Evolutionary conservation across 1,140 invertebrate genomes (phyloP), one percentile per base, ranked within the genome.

Genomic region (Papilio polyxenes): DNA sequence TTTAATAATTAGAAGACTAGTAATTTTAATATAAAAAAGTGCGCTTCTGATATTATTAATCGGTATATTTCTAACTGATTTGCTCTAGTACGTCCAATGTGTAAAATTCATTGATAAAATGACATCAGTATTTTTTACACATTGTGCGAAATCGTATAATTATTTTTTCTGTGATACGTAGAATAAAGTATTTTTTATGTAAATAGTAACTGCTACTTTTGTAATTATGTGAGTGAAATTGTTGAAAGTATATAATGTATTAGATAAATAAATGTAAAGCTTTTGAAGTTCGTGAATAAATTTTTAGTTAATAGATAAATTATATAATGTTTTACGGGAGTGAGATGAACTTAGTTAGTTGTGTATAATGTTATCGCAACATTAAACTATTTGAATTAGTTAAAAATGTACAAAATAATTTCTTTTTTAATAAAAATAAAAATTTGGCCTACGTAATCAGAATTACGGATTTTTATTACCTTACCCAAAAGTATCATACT

Each of bases 151-250:
- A 86, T 62, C 86, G 88, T 90, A 89, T 90, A 93, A 92, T 93
- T 93, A 92, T 93, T 92, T 93, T 92, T 93, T 93, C 92, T 94
- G 92, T 94, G 92, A 94, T 94, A 94, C 89, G 89, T 93, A 94
- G 91, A 91, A 82, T 92, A 93, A 94, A 87, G 83, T 89, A 88
- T 90, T 90, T 89, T 44, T 89, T 93, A 69, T 69, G 90, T 93
- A 92, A 88, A 92, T 92, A 93, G 56, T 82, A 84, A 85, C 74
- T 72, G 87, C 85, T 89, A 85, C 86, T 85, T 85, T 86, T 65
- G 72, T 75, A 75, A 87, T 31, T 31, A 86, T 82, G 56, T 86
- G 85, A 87, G 83, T 88, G 86, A 89, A 85, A 82, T 87, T 85
- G 85, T 88, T 88, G 88, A 88, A 78, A 84, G 9, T 69, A 69